phyloP scores from a whole-genome alignment of 2,888 invertebrate genomes.

The Pollenia griseotomentosa region DNA sequence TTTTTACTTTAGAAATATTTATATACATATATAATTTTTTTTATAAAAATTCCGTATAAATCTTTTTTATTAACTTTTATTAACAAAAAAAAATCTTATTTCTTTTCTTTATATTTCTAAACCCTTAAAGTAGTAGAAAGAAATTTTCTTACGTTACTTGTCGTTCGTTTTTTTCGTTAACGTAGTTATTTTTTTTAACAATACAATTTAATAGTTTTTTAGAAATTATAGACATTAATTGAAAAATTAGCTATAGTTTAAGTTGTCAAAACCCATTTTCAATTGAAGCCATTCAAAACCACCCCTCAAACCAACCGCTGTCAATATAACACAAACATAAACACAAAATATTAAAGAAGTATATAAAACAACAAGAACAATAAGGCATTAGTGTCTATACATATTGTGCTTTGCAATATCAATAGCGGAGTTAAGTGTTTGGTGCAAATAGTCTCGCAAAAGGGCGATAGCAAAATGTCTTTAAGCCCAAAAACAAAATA shows the following conservation, averaged over 20 bases:
- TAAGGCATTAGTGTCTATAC: conserved; percentile 22
- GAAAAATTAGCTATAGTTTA: conserved; percentile 79
- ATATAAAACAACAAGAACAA: conserved; percentile 51
- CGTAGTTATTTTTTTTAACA: neutral
- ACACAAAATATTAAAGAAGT: conserved; percentile 16
- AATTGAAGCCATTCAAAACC: conserved; percentile 11
- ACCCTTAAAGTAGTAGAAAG: neutral
- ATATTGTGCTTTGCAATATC: conserved; percentile 11
- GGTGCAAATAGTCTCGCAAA: too few species aligned
- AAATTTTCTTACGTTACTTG: conserved; percentile 77
- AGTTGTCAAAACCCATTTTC: conserved; percentile 77
- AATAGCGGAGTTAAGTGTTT: neutral
- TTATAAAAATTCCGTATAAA: conserved; percentile 15
- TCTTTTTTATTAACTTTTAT: conserved; percentile 9
- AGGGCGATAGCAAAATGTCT: too few species aligned
- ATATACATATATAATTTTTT: neutral
- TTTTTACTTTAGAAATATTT: neutral
- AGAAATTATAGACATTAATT: conserved; percentile 80
- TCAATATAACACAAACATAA: conserved; percentile 27
- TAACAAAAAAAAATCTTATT: conserved; percentile 16
- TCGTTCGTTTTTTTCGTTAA: conserved; percentile 65
- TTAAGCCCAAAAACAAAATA: too few species aligned
- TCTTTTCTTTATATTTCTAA: conserved; percentile 15
- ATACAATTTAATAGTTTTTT: conserved; percentile 54
- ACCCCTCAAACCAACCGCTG: conserved; percentile 50